These are phyloP conservation scores for Antennarius striatus DNA, from an alignment of 2,113 vertebrate genomes.

Conservation along the genomic window DNA sequence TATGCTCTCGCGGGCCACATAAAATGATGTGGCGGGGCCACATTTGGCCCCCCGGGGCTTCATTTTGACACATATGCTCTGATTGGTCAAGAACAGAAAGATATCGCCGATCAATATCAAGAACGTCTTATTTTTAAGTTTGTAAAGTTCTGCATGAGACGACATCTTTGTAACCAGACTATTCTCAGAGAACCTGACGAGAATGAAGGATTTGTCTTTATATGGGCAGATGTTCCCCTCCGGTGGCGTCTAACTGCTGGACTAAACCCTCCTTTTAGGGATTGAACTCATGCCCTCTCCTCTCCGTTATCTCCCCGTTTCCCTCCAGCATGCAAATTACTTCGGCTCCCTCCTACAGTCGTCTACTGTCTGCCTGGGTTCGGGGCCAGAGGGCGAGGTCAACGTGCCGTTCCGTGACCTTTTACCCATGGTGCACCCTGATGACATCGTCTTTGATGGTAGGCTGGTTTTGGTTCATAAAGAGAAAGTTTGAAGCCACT, in stretches of 20 bases:
- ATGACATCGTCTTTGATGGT: constrained; percentile 94
- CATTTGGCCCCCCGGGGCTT: too few relatives aligned
- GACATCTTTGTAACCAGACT: not conserved
- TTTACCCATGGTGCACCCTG: constrained; percentile 92
- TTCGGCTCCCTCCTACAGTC: constrained; percentile 92
- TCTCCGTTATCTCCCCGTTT: not conserved
- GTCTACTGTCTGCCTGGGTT: constrained; percentile 88
- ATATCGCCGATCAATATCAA: not conserved
- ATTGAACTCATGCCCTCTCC: constrained; percentile 1
- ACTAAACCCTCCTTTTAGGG: not conserved
- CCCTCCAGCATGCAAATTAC: constrained; percentile 89
- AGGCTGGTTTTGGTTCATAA: constrained; percentile 17
- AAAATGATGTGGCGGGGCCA: too few relatives aligned
- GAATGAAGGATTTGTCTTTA: constrained; percentile 21
- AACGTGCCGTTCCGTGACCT: constrained; percentile 87
- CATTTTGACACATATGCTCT: not conserved
- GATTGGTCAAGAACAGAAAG: not conserved
- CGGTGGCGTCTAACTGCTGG: not conserved
- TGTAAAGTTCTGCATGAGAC: not conserved
- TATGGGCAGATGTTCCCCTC: constrained; percentile 26
- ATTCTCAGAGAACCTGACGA: not conserved
- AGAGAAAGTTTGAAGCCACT: too few relatives aligned
- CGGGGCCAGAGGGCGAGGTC: constrained; percentile 82
- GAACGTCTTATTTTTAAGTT: not conserved
- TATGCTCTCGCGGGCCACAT: too few relatives aligned